Conservation (phyloP, 2,888 invertebrate species). For the Unio pictorum region DNA sequence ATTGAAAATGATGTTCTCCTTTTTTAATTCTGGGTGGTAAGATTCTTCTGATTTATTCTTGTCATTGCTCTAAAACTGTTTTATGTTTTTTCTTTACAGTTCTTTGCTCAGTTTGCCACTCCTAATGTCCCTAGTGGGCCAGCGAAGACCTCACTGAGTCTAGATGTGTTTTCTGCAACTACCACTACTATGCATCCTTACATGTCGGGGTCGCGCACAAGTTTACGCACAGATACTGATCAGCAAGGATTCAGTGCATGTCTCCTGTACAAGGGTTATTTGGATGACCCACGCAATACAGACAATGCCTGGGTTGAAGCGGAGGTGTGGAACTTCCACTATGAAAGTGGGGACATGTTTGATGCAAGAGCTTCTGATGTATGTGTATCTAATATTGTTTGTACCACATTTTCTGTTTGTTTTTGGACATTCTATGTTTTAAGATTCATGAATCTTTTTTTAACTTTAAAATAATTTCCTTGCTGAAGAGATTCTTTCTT, state of each 20-base stretch:
- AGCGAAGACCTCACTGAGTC: constrained; percentile 13
- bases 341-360: constrained; percentile 56
- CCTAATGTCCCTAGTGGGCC: constrained; percentile 9
- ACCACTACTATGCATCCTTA: constrained; percentile 14
- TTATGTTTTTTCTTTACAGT: constrained; percentile 30
- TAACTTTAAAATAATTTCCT: too few relatives aligned
- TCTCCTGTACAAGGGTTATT: constrained; percentile 65
- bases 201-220: constrained; percentile 28
- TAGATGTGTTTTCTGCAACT: constrained; percentile 9
- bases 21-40: too few relatives aligned
- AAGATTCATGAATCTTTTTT: not conserved
- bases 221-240: constrained; percentile 35
- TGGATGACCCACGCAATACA: constrained; percentile 69
- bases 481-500: too few relatives aligned
- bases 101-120: constrained; percentile 51
- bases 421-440: not conserved
- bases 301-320: constrained; percentile 66
- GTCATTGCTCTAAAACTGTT: not conserved
- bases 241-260: constrained; percentile 49
- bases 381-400: constrained; percentile 7
- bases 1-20: not conserved
- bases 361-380: constrained; percentile 55
- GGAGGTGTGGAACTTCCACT: constrained; percentile 67
- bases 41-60: too few relatives aligned
- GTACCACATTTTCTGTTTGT: not conserved